Base-by-base conservation (phyloP, 2,888 invertebrate species). In the Dasypogon diadema region DNA sequence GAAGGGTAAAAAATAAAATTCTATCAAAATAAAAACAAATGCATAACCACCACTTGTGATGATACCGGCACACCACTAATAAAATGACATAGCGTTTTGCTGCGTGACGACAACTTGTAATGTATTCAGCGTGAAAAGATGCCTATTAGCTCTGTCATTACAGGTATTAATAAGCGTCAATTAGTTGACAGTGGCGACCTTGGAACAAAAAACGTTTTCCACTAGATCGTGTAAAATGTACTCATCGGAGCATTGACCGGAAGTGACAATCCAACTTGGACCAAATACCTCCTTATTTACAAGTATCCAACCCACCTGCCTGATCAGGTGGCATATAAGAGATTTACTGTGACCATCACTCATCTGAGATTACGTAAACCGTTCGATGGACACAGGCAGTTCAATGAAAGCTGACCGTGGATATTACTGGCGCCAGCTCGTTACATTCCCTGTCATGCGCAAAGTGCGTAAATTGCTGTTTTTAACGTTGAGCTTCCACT, bases 231-330 rank as follows among this genome's bases (percentile, higher is more conserved):
- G 10, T 12, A 42, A 42, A 60, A n/a, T 60, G 60, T 37, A 37
- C 34, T 58, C 58, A 58, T 16, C 58, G 58, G 37, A 60, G 37
- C 34, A 34, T 34, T 37, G 60, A 60, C 60, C 60, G 60, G 60
- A 60, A 60, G 37, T 60, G 60, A 60, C 34, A 60, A 34, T 34
- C 18, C 60, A 37, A 60, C 34, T 37, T 60, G 60, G 16, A 37
- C 60, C 37, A 58, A 42, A 42, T 12, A 3, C 42, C 2, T 12
- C 42, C 12, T 42, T 42, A 42, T 42, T 42, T 42, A n/a, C 42
- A 42, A 42, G 42, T 42, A n/a, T n/a, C 42, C 42, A 42, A 42
- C 42, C 42, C 42, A 42, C n/a, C 42, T 12, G 8, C 34, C 34
- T 30, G 34, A 12, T 2, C 1, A 12, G 42, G n/a, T 42, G 42